phyloP scores from a whole-genome alignment of 2,888 invertebrate species.

The Hoplodrina ambigua region DNA sequence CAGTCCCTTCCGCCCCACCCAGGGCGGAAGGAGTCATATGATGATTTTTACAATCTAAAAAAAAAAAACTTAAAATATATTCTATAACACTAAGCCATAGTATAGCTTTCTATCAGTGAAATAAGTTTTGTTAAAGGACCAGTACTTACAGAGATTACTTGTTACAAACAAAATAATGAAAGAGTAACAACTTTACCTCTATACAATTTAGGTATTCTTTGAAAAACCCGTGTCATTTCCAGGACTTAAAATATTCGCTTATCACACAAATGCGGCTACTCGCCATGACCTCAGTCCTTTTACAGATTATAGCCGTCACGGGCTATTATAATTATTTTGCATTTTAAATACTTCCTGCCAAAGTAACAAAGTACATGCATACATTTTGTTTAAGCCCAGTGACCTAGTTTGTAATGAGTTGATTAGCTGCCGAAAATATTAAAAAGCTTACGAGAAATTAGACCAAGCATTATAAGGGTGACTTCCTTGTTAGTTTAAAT shows the following conservation, averaged over 20 bases:
- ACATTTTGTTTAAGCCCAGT: conserved; percentile 28
- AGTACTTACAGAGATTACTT: too few relatives aligned
- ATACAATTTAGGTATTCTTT: too few relatives aligned
- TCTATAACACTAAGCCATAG: too few relatives aligned
- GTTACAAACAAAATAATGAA: too few relatives aligned
- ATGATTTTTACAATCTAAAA: too few relatives aligned
- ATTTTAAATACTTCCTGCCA: conserved; percentile 20
- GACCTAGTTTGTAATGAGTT: conserved; percentile 38
- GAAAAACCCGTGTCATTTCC: background rate
- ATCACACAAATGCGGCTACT: conserved; percentile 11
- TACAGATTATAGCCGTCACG: conserved; percentile 15
- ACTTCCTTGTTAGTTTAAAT: background rate
- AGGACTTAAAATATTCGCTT: background rate
- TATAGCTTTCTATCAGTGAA: too few relatives aligned
- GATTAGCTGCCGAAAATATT: conserved; percentile 12
- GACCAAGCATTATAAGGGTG: background rate
- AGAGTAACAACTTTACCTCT: too few relatives aligned
- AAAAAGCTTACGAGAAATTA: conserved; percentile 6
- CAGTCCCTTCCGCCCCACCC: too few relatives aligned
- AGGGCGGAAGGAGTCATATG: too few relatives aligned
- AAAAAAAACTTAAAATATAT: too few relatives aligned
- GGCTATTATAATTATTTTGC: conserved; percentile 38
- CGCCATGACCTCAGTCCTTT: background rate
- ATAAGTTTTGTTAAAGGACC: too few relatives aligned
- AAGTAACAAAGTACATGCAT: conserved; percentile 8